phyloP scores from a whole-genome alignment of 2,797 vertebrate species.

The Atherinosoma microstoma region DNA sequence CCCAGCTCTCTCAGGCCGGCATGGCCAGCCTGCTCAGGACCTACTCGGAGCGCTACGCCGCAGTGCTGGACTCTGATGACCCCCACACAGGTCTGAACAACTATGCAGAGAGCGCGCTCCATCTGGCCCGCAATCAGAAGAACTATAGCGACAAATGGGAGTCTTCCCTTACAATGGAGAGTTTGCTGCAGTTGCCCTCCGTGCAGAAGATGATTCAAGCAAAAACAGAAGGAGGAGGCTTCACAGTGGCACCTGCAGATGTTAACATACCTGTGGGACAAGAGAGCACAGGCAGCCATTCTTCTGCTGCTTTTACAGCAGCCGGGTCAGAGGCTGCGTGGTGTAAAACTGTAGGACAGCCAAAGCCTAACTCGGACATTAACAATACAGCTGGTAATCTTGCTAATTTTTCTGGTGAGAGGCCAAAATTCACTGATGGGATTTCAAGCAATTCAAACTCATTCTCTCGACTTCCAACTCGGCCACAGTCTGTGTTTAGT shows the following conservation, averaged over 20 bases:
- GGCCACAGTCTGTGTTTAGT: conserved; percentile 75
- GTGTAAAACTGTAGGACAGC: conserved; percentile 50
- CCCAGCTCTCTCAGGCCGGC: conserved; percentile 89
- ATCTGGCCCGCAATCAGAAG: conserved; percentile 89
- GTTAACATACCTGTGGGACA: conserved; percentile 76
- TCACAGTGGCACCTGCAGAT: conserved; percentile 79
- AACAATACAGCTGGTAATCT: conserved; percentile 22
- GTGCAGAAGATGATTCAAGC: conserved; percentile 86
- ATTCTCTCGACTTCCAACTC: conserved; percentile 36
- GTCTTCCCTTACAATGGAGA: conserved; percentile 88
- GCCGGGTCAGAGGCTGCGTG: conserved; percentile 47
- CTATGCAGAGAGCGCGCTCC: conserved; percentile 90
- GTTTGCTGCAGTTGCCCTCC: conserved; percentile 85
- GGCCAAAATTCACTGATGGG: conserved; percentile 40
- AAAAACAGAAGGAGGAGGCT: conserved; percentile 46
- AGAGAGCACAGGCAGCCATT: conserved; percentile 66
- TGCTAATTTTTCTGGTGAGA: conserved; percentile 37
- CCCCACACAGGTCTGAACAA: conserved; percentile 90
- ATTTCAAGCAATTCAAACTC: conserved; percentile 26
- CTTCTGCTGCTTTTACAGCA: conserved; percentile 28
- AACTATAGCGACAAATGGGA: conserved; percentile 93
- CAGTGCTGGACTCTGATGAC: conserved; percentile 92
- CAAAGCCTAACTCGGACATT: conserved; percentile 49
- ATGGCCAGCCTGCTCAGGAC: conserved; percentile 89
- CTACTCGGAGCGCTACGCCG: conserved; percentile 89